These are phyloP conservation scores for Pogonocherus hispidulus DNA, from an alignment of 2,888 invertebrate genomes.

Conservation along the genomic window DNA sequence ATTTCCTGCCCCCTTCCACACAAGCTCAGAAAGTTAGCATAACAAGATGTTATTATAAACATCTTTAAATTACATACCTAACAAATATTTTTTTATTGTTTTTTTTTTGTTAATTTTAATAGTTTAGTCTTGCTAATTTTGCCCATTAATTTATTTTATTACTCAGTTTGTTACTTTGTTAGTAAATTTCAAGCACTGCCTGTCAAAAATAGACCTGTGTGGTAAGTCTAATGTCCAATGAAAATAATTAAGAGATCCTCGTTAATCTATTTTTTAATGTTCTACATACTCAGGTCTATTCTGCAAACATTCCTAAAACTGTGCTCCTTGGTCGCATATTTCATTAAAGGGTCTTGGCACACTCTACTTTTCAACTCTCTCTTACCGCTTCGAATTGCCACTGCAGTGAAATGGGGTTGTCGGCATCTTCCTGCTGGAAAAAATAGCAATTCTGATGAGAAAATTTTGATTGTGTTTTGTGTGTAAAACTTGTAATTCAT, in stretches of 20 bases:
- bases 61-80: no score
- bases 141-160: no score
- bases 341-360: conserved; percentile 37
- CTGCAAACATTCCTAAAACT: conserved; percentile 38
- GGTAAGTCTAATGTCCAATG: neutral
- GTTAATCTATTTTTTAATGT: conserved; percentile 31
- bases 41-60: no score
- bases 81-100: no score
- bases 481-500: neutral
- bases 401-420: conserved; percentile 48
- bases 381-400: conserved; percentile 52
- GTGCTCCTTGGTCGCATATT: conserved; percentile 39
- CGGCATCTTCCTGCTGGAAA: conserved; percentile 50
- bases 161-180: no score
- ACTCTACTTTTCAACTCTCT: conserved; percentile 41
- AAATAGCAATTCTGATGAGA: conserved; percentile 27
- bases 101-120: no score
- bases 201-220: no score
- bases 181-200: no score
- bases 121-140: no score
- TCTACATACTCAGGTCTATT: conserved; percentile 19
- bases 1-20: no score
- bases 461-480: neutral
- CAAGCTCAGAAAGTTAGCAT: no score
- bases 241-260: conserved; percentile 31